phyloP scores from a whole-genome alignment of 2,888 invertebrate species.

The Agrotis segetum region DNA sequence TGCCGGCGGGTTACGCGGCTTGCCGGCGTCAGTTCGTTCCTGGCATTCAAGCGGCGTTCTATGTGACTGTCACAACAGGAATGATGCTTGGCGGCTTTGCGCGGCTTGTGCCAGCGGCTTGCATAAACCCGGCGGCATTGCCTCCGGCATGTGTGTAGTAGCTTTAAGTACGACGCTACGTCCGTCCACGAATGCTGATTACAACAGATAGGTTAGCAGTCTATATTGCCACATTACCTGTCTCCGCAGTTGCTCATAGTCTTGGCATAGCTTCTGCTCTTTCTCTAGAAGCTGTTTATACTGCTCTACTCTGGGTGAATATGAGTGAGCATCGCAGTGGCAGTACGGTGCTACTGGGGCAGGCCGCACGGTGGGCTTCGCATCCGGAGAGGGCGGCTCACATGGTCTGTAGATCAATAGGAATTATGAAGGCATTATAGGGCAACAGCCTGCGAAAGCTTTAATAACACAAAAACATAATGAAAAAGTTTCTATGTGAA shows the following conservation, averaged over 20 bases:
- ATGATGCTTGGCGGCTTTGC: too few relatives aligned
- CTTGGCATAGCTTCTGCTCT: conserved; percentile 90
- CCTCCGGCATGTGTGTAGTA: too few relatives aligned
- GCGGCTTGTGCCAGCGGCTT: too few relatives aligned
- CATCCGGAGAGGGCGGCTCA: conserved; percentile 90
- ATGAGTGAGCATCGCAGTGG: conserved; percentile 92
- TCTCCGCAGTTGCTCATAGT: conserved; percentile 87
- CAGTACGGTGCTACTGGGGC: conserved; percentile 92
- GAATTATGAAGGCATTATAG: background rate
- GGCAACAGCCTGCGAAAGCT: too few relatives aligned
- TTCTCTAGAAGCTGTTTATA: conserved; percentile 92
- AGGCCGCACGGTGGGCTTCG: conserved; percentile 84
- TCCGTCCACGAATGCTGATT: background rate
- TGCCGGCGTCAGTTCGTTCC: too few relatives aligned
- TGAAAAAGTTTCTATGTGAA: too few relatives aligned
- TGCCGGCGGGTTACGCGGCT: too few relatives aligned
- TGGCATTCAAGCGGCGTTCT: too few relatives aligned
- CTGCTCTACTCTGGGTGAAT: conserved; percentile 91
- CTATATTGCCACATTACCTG: conserved; percentile 75
- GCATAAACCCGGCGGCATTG: too few relatives aligned
- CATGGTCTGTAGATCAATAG: conserved; percentile 85
- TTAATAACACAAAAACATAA: too few relatives aligned
- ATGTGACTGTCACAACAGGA: too few relatives aligned
- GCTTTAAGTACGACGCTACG: too few relatives aligned
- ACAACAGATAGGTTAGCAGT: background rate